Evolutionary conservation across 2,888 invertebrate species (phyloP).

Genomic region (Folsomia candida): DNA sequence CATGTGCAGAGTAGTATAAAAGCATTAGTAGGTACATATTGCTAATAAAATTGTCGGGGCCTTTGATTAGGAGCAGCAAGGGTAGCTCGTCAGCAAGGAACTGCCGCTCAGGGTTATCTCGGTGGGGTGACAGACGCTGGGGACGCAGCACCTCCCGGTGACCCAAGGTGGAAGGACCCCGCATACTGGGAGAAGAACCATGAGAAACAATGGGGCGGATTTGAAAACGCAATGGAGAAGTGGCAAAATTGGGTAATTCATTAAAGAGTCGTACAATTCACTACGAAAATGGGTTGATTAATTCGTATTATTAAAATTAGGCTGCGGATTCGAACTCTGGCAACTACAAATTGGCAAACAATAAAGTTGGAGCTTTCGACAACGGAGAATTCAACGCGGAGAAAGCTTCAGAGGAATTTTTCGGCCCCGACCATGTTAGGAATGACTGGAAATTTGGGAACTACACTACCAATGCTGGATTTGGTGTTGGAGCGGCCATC

Average conservation of each 20-base stretch:
- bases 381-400: slow-evolving; percentile 8
- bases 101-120: too few relatives aligned
- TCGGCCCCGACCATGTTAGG: slow-evolving; percentile 4
- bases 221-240: not conserved
- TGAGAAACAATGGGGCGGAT: not conserved
- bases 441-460: not conserved
- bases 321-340: not conserved
- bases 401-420: slow-evolving; percentile 4
- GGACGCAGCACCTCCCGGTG: not conserved
- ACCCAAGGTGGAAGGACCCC: not conserved
- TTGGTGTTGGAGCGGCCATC: not conserved
- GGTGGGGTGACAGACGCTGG: not conserved
- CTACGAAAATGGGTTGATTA: not conserved
- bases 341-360: slow-evolving; percentile 4
- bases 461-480: slow-evolving; percentile 5
- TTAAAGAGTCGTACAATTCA: not conserved
- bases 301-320: not conserved
- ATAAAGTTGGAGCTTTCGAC: slow-evolving; percentile 1
- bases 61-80: too few relatives aligned
- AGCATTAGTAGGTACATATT: too few relatives aligned
- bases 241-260: not conserved
- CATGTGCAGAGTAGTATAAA: too few relatives aligned
- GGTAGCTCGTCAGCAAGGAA: too few relatives aligned
- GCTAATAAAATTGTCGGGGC: too few relatives aligned
- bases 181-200: not conserved